A percentile compares a stretch with the other conserved stretches of the same genome.
phyloP scores from a whole-genome alignment of 2,888 invertebrate genomes.

The Lycaena phlaeas region DNA sequence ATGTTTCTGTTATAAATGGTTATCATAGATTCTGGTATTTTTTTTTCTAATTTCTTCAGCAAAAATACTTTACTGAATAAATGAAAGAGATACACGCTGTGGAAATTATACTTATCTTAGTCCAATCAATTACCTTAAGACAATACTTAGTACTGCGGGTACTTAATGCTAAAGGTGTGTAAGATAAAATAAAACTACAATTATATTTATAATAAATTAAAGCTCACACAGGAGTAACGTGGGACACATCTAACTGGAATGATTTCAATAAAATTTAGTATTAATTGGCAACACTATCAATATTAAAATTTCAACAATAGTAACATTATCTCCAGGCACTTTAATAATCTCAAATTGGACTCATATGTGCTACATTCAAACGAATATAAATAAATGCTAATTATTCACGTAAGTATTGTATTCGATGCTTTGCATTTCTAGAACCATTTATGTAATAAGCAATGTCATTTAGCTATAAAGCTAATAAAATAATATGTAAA shows the following conservation, averaged over 20 bases:
- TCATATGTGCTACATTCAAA: not conserved
- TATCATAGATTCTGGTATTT: too few species aligned
- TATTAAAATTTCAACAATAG: not conserved
- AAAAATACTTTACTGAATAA: too few species aligned
- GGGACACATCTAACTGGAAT: slow-evolving; percentile 11
- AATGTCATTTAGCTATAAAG: too few species aligned
- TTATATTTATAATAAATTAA: slow-evolving; percentile 9
- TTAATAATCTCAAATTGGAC: not conserved
- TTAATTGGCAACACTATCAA: not conserved
- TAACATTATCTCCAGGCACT: not conserved
- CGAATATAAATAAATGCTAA: not conserved
- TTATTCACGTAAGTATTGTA: not conserved
- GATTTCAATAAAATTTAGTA: not conserved
- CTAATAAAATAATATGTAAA: too few species aligned
- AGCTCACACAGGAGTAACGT: slow-evolving; percentile 10
- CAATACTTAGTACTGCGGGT: too few species aligned
- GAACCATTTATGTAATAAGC: too few species aligned
- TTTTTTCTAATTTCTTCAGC: too few species aligned
- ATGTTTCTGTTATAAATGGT: too few species aligned
- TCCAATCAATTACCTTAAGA: too few species aligned
- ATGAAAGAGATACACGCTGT: too few species aligned
- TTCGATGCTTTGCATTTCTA: not conserved
- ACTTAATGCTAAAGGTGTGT: too few species aligned
- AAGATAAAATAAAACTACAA: not conserved
- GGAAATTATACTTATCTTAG: too few species aligned